Evolutionary conservation across 2,113 vertebrate genomes (phyloP).

Genomic region (Dipodomys merriami): DNA sequence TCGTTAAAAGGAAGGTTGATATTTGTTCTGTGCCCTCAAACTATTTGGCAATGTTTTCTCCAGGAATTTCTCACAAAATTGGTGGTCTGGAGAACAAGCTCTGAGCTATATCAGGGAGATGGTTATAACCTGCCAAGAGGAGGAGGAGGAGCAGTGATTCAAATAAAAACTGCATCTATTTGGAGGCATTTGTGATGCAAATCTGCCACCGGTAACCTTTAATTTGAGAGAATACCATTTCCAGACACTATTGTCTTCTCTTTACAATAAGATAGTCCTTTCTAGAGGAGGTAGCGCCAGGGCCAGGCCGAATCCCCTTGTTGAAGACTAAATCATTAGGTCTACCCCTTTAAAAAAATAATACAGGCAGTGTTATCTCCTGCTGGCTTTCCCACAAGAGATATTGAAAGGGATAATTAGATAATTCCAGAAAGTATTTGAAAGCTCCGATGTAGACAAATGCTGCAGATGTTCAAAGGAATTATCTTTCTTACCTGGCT

Average conservation of each 20-base stretch:
- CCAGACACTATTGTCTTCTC: neutral
- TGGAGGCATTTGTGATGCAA: neutral
- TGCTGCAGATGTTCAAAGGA: constrained; percentile 10
- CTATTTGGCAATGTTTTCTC: neutral
- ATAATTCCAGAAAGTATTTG: constrained; percentile 47
- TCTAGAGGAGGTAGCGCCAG: neutral
- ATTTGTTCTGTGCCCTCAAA: neutral
- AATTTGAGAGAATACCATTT: neutral
- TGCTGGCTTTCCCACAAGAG: constrained; percentile 27
- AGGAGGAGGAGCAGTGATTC: neutral
- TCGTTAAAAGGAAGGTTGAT: neutral
- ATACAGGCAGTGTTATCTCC: neutral
- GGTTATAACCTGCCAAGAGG: neutral
- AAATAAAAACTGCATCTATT: neutral
- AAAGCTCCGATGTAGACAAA: neutral
- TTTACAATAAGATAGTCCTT: neutral
- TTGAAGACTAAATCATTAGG: constrained; percentile 28
- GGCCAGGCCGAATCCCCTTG: neutral
- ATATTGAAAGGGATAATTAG: constrained; percentile 56
- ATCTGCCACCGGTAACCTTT: neutral
- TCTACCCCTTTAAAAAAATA: constrained; percentile 35
- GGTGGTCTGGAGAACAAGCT: neutral
- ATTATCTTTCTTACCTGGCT: constrained; percentile 9
- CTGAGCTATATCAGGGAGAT: accelerated
- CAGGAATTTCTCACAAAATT: neutral